Evolutionary conservation across 1,140 invertebrate genomes (phyloP).

Genomic region (Anoplophora glabripennis): DNA sequence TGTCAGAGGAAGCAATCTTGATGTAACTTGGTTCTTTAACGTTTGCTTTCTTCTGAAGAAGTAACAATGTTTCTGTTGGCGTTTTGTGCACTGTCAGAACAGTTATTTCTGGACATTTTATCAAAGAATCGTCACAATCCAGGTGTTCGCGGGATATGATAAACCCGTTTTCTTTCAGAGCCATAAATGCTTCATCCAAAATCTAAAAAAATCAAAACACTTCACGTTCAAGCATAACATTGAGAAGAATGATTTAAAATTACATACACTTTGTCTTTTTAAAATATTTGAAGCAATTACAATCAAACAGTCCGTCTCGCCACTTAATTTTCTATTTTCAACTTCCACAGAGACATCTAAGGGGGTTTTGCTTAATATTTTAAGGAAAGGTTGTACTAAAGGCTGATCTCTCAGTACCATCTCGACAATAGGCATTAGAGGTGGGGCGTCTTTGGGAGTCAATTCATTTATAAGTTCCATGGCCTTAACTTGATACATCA

Average conservation of each 20-base stretch:
- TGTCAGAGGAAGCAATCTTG: conserved; percentile 6
- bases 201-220: conserved; percentile 38
- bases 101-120: conserved; percentile 37
- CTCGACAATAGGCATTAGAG: conserved; percentile 53
- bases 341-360: conserved; percentile 56
- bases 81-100: conserved; percentile 50
- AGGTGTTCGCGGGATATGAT: conserved; percentile 52
- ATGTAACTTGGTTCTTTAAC: background rate
- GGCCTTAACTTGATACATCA: conserved; percentile 14
- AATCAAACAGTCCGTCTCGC: conserved; percentile 58
- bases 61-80: conserved; percentile 50
- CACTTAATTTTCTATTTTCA: conserved; percentile 59
- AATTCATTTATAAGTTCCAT: conserved; percentile 13
- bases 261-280: conserved; percentile 25
- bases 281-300: conserved; percentile 54
- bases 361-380: conserved; percentile 51
- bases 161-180: conserved; percentile 52
- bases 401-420: conserved; percentile 56
- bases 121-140: conserved; percentile 28
- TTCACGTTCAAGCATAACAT: background rate
- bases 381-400: conserved; percentile 59
- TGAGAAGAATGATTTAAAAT: background rate
- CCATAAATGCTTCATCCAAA: conserved; percentile 46
- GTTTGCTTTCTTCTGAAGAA: conserved; percentile 34
- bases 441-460: conserved; percentile 40